Base-by-base conservation (phyloP, 2,797 vertebrate species). In the Ctenosaura bakeri region DNA sequence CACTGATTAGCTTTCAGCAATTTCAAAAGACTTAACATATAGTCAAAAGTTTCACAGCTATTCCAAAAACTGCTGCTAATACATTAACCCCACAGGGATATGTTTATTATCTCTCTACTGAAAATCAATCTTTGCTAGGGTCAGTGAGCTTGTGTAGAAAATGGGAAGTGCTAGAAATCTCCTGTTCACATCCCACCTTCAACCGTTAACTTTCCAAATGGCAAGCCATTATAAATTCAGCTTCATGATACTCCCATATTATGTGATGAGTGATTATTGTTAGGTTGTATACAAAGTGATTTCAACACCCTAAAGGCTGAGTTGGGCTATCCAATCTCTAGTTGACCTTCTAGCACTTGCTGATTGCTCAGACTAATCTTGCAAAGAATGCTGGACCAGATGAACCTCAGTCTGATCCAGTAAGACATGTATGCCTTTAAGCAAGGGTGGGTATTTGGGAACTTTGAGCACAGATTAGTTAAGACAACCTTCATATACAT, bases 1-100 rank as follows among this genome's bases (percentile, higher is more conserved):
- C 29, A 38, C 90, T 91, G 95, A 95, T 94, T 93, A 93, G 90
- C 90, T 92, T 95, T 89, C 2, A 0, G 83, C 88, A 90, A 87
- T 92, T 90, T 88, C 88, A 87, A 94, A 94, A 62, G 79, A 92
- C 73, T 96, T 26, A 89, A 90, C 88, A 89, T 87, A 46, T 71
- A 92, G 94, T 95, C 92, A 94, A 92, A 92, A 88, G 82, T 88
- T 90, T 62, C 79, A 66, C 24, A 73, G 80, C 50, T 64, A 90
- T 86, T 92, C 84, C 85, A 90, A 90, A 62, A 66, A 93, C 89
- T 92, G 87, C 59, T 87, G 90, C 83, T 81, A 7, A 9, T 76
- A 90, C 87, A 90, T 76, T 92, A 94, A 90, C n/a, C 90, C 86
- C 62, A 59, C 9, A 32, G 83, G 92, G 69, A 76, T 92, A 88